phyloP scores from a whole-genome alignment of 2,113 vertebrate genomes.

The Heloderma charlesbogerti region DNA sequence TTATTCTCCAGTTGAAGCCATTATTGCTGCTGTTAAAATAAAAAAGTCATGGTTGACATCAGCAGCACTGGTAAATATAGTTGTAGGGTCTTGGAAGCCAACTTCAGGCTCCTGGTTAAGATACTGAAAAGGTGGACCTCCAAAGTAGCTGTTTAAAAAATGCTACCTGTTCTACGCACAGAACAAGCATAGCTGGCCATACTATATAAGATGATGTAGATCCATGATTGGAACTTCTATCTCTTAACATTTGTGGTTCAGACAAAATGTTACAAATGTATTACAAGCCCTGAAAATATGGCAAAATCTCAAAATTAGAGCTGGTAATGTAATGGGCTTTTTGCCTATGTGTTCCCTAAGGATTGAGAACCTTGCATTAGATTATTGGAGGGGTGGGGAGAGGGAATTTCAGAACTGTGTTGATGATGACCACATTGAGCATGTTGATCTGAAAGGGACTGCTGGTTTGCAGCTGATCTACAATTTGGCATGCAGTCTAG shows the following conservation, averaged over 20 bases:
- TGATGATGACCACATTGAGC: background rate
- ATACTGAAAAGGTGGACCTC: background rate
- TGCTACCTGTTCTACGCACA: background rate
- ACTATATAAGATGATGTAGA: background rate
- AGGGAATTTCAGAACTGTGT: background rate
- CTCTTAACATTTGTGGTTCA: background rate
- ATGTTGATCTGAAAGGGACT: background rate
- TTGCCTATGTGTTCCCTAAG: too few relatives aligned
- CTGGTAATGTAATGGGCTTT: too few relatives aligned
- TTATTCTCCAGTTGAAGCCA: too few relatives aligned
- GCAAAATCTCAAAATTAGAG: too few relatives aligned
- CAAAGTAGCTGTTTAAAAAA: background rate
- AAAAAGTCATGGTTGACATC: background rate
- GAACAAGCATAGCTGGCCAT: background rate
- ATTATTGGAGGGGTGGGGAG: background rate
- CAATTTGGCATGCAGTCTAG: background rate
- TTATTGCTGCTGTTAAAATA: background rate
- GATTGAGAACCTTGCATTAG: background rate
- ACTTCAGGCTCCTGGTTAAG: background rate
- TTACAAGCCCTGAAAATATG: background rate
- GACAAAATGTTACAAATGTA: background rate
- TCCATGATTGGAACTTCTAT: background rate
- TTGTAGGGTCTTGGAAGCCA: background rate
- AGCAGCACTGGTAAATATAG: background rate
- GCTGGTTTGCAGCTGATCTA: background rate